Conservation (phyloP, 2,888 invertebrate genomes). For the Trichacis sp. region DNA sequence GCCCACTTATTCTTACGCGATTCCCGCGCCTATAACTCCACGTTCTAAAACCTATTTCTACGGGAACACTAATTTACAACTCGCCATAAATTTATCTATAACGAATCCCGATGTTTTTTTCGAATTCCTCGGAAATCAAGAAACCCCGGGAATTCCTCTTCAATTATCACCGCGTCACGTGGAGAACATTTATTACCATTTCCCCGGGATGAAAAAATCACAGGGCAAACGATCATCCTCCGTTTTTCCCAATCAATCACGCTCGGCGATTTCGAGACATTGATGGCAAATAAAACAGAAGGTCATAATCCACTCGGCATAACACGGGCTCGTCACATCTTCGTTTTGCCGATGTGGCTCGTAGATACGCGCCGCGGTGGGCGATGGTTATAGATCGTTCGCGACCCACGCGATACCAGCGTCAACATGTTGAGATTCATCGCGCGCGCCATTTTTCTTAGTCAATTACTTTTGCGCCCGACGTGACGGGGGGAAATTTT, state of each 20-base stretch:
- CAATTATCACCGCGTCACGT: neutral
- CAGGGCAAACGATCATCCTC: neutral
- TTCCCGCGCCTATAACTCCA: too few relatives aligned
- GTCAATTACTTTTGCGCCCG: slow-evolving; percentile 18
- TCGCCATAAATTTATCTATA: too few relatives aligned
- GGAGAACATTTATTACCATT: neutral
- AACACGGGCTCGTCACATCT: slow-evolving; percentile 51
- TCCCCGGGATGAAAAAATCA: neutral
- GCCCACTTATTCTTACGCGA: too few relatives aligned
- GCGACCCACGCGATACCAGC: slow-evolving; percentile 32
- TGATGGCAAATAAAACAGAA: slow-evolving; percentile 26
- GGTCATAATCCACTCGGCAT: slow-evolving; percentile 55
- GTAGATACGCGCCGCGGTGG: slow-evolving; percentile 45
- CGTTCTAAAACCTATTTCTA: too few relatives aligned
- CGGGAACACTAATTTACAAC: too few relatives aligned
- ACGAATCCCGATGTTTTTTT: too few relatives aligned
- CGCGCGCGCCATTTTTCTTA: slow-evolving; percentile 24
- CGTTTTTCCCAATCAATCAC: neutral
- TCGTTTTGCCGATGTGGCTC: slow-evolving; percentile 50
- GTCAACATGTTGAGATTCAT: slow-evolving; percentile 22
- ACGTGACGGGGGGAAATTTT: slow-evolving; percentile 22
- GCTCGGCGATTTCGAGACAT: slow-evolving; percentile 45
- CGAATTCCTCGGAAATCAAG: too few relatives aligned
- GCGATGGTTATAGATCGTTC: slow-evolving; percentile 30
- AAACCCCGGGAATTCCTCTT: too few relatives aligned